phyloP scores from a whole-genome alignment of 2,888 invertebrate genomes.

The Epirrhoe tristata region DNA sequence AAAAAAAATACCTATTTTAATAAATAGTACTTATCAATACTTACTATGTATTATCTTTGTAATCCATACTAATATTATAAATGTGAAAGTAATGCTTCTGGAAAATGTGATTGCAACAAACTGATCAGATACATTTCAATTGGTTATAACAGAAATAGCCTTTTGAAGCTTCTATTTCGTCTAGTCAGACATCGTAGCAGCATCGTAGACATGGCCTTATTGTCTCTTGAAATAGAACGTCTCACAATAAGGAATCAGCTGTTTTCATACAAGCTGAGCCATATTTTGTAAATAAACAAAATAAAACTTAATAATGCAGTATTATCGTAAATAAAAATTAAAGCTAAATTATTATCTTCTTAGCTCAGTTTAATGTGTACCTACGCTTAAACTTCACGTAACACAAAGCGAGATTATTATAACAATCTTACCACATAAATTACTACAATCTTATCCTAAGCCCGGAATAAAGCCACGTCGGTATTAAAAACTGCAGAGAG shows the following conservation, averaged over 20 bases:
- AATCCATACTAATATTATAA: no score
- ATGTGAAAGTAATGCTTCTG: background rate
- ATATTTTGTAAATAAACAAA: conserved; percentile 3
- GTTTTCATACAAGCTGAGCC: background rate
- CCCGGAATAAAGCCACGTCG: conserved; percentile 37
- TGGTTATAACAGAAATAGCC: background rate
- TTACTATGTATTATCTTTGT: background rate
- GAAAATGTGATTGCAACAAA: background rate
- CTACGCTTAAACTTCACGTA: conserved; percentile 29
- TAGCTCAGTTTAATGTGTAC: conserved; percentile 26
- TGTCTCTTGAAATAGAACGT: conserved; percentile 14
- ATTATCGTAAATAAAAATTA: background rate
- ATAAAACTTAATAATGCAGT: background rate
- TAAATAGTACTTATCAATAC: no score
- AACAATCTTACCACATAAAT: conserved; percentile 32
- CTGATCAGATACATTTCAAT: background rate
- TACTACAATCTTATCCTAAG: conserved; percentile 34
- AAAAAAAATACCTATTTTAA: no score
- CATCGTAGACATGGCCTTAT: conserved; percentile 11
- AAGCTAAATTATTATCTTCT: conserved; percentile 17
- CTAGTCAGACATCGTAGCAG: conserved; percentile 5
- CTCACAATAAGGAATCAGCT: conserved; percentile 16
- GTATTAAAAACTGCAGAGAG: conserved; percentile 57
- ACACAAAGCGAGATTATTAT: conserved; percentile 14
- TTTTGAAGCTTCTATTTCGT: background rate